A percentile compares a stretch with the other conserved stretches of the same genome.
Conservation (phyloP, 2,888 invertebrate species). For the Drosophila cognata region DNA sequence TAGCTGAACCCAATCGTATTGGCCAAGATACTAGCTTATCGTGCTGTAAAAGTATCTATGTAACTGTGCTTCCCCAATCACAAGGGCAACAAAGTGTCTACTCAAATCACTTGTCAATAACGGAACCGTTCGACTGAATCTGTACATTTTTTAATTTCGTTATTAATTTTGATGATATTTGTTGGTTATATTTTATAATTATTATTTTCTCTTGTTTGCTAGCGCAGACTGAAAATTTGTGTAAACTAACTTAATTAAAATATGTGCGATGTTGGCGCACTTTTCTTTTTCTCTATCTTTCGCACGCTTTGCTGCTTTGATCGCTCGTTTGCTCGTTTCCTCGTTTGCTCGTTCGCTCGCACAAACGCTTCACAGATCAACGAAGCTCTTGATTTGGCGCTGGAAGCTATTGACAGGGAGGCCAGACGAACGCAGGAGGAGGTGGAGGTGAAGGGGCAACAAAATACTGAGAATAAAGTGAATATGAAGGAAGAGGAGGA, state of each 20-base stretch:
- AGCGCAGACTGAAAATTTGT: constrained; percentile 39
- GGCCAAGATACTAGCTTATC: constrained; percentile 19
- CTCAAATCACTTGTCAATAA: constrained; percentile 33
- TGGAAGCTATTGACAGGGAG: constrained; percentile 87
- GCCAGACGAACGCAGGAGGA: constrained; percentile 45
- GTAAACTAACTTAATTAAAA: constrained; percentile 68
- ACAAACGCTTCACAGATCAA: constrained; percentile 85
- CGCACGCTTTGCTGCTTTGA: constrained; percentile 59
- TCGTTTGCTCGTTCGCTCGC: constrained; percentile 34
- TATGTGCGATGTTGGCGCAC: constrained; percentile 62
- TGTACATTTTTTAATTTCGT: constrained; percentile 25
- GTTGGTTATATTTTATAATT: constrained; percentile 28
- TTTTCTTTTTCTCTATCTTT: constrained; percentile 62
- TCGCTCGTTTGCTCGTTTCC: constrained; percentile 50
- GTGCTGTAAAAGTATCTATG: not conserved
- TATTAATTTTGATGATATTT: constrained; percentile 32
- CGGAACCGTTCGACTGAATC: constrained; percentile 35
- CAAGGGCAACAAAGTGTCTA: not conserved
- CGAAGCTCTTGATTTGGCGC: constrained; percentile 88
- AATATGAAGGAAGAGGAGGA: constrained; percentile 4
- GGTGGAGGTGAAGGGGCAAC: constrained; percentile 24
- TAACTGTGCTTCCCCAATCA: constrained; percentile 10
- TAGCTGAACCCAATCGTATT: not conserved
- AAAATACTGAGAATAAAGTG: constrained; percentile 20
- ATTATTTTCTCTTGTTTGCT: constrained; percentile 48